phyloP scores from a whole-genome alignment of 2,888 invertebrate species.

The Thyatira batis region DNA sequence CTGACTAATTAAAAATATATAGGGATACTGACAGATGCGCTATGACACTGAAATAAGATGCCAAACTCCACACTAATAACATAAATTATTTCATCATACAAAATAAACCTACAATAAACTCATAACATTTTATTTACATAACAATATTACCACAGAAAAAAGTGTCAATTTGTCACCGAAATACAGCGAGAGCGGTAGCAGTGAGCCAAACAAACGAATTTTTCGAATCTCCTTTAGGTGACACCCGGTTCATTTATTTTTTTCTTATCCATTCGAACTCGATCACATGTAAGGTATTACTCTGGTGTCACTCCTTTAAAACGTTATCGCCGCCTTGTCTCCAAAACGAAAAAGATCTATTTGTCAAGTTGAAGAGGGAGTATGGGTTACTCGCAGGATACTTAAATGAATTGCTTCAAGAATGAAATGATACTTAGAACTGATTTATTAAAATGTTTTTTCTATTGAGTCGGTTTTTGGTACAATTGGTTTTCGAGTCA shows the following conservation, averaged over 20 bases:
- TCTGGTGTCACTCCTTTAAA: constrained; percentile 66
- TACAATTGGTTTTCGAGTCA: neutral
- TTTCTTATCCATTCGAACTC: constrained; percentile 74
- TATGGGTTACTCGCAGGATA: constrained; percentile 28
- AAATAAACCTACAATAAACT: no score
- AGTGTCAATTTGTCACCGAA: constrained; percentile 57
- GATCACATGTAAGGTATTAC: constrained; percentile 74
- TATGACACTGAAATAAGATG: no score
- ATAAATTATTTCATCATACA: no score
- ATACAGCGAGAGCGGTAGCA: constrained; percentile 48
- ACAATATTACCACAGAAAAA: constrained; percentile 5
- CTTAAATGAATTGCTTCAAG: constrained; percentile 2
- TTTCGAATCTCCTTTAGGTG: constrained; percentile 76
- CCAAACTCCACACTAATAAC: neutral
- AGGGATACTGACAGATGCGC: no score
- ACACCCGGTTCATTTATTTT: constrained; percentile 77
- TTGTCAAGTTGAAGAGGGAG: constrained; percentile 49
- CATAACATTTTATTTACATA: neutral
- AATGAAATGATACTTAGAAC: neutral
- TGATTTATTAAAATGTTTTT: neutral
- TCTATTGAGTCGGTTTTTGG: neutral
- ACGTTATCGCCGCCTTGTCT: constrained; percentile 68
- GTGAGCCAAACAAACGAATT: constrained; percentile 66
- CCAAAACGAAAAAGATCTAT: constrained; percentile 61
- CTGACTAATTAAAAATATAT: no score